A percentile compares a stretch with the other conserved stretches of the same genome.
phyloP scores from a whole-genome alignment of 2,113 vertebrate species.

The Atlantisia rogersi region DNA sequence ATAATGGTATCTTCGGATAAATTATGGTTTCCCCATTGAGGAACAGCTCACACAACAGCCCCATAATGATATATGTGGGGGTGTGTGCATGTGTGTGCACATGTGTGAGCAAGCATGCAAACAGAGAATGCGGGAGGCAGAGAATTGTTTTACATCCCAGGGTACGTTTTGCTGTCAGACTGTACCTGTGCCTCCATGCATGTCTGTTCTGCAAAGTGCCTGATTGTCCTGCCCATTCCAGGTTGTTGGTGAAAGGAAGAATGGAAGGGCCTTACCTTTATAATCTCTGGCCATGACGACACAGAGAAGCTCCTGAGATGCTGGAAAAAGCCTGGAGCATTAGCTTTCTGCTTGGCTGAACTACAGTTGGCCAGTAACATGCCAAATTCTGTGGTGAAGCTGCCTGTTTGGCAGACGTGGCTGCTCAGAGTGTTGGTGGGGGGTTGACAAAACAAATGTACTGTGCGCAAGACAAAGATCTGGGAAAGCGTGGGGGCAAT shows the following conservation, averaged over 20 bases:
- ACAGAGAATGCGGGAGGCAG: background rate
- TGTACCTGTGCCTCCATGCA: background rate
- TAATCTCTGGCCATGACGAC: background rate
- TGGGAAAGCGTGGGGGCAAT: background rate
- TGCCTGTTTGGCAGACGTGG: background rate
- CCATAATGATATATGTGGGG: background rate
- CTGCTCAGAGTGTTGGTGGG: background rate
- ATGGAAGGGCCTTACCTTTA: background rate
- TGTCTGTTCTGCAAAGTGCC: background rate
- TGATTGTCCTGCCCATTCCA: background rate
- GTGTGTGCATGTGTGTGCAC: background rate
- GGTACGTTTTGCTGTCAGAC: background rate
- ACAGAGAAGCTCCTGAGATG: accelerated
- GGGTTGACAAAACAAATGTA: background rate
- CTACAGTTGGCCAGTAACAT: background rate
- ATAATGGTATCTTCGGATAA: background rate
- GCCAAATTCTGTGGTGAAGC: background rate
- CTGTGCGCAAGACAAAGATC: background rate
- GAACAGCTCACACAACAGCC: background rate
- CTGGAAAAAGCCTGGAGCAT: background rate
- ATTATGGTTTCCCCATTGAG: background rate
- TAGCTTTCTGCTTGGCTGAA: background rate
- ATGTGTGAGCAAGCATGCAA: accelerated
- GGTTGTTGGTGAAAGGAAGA: background rate
- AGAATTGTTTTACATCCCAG: background rate